A percentile compares a stretch with the other conserved stretches of the same genome.
These are phyloP conservation scores for Pecten maximus DNA, from an alignment of 2,888 invertebrate genomes.

Conservation along the genomic window DNA sequence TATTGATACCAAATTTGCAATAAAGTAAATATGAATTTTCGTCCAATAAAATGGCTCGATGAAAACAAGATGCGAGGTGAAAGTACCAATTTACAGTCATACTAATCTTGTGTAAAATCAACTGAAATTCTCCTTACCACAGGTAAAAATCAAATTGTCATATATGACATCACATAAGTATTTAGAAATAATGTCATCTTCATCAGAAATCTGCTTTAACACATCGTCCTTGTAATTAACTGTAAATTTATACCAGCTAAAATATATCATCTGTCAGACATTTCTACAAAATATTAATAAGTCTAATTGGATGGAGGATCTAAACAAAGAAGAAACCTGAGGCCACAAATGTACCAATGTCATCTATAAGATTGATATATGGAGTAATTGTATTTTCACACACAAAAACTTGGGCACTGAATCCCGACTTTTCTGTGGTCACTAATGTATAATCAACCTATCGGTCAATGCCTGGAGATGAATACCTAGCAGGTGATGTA, in stretches of 20 bases:
- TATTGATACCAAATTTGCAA: no score
- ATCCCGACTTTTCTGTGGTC: neutral
- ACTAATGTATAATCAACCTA: neutral
- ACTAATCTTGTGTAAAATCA: no score
- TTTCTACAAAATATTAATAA: neutral
- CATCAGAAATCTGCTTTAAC: neutral
- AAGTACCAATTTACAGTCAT: no score
- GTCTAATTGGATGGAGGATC: neutral
- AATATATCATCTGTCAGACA: neutral
- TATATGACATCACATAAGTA: no score
- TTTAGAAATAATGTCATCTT: no score
- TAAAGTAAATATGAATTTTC: no score
- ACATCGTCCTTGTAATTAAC: neutral
- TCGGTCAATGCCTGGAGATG: neutral
- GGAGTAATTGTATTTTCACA: conserved; percentile 1
- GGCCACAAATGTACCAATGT: neutral
- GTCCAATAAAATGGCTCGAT: no score
- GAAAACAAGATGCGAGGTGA: no score
- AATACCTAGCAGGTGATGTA: neutral
- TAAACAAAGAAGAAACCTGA: neutral
- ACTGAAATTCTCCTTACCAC: no score
- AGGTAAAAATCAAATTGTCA: no score
- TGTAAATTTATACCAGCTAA: neutral
- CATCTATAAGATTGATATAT: neutral
- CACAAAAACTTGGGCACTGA: neutral